Evolutionary conservation across 2,113 vertebrate genomes (phyloP).

Genomic region (Nerophis ophidion): DNA sequence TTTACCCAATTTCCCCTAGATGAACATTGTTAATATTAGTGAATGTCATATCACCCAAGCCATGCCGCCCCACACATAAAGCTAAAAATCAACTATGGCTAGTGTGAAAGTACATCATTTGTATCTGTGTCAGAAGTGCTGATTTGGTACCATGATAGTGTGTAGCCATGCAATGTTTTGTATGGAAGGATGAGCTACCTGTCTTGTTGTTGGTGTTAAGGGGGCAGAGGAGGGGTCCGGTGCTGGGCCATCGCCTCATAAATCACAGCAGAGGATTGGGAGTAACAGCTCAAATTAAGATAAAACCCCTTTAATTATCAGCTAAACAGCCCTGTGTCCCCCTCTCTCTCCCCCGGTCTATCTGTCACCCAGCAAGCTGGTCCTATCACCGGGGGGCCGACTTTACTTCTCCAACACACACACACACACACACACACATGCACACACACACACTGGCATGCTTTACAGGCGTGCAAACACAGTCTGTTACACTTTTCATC

Average conservation of each 20-base stretch:
- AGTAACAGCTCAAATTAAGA: conserved; percentile 82
- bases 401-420: conserved; percentile 48
- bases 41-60: no score
- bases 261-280: conserved; percentile 78
- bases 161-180: conserved; percentile 18
- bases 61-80: no score
- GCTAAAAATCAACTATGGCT: no score
- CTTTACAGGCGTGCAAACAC: conserved; percentile 23
- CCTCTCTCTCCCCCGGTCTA: conserved; percentile 56
- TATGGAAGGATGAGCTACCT: conserved; percentile 36
- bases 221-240: conserved; percentile 57
- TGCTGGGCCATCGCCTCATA: conserved; percentile 59
- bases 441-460: conserved; percentile 37
- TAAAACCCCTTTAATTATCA: conserved; percentile 75
- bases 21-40: no score
- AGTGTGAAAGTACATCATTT: neutral
- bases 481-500: conserved; percentile 4
- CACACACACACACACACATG: no score
- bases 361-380: conserved; percentile 58
- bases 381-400: conserved; percentile 51
- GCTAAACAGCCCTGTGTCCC: conserved; percentile 70
- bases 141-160: conserved; percentile 36
- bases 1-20: no score
- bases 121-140: conserved; percentile 39
- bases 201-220: conserved; percentile 59